Evolutionary conservation across 2,888 invertebrate species (phyloP).

Genomic region (Rambutsinella grinnellia): DNA sequence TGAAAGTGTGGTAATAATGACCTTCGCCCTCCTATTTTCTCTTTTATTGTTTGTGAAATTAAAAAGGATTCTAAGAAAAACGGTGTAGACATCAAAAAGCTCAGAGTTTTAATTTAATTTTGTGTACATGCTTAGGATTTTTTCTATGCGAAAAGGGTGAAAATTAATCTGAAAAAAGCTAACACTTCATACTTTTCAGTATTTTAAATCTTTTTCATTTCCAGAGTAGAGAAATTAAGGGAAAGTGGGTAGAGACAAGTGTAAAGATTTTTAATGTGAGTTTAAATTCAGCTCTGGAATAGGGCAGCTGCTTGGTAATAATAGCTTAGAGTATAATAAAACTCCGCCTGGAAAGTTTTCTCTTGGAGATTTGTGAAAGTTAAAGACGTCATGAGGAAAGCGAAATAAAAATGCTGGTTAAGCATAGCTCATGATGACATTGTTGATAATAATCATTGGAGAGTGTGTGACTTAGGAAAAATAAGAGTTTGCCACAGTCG

Average conservation of each 20-base stretch:
- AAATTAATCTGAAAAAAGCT: constrained; percentile 30
- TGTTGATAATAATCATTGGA: constrained; percentile 8
- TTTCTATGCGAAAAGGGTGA: constrained; percentile 21
- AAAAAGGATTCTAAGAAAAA: too few relatives aligned
- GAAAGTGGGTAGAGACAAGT: constrained; percentile 6
- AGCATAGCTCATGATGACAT: background rate
- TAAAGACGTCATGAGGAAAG: background rate
- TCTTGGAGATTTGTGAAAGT: background rate
- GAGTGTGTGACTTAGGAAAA: constrained; percentile 7
- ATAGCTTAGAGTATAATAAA: background rate
- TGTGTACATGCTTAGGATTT: background rate
- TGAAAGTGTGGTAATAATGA: too few relatives aligned
- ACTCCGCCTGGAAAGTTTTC: background rate
- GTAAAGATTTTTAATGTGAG: constrained; percentile 28
- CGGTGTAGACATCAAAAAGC: too few relatives aligned
- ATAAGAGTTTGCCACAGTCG: background rate
- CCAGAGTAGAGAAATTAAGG: constrained; percentile 8
- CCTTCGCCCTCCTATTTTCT: too few relatives aligned
- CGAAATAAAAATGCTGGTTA: background rate
- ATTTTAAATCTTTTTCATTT: constrained; percentile 1
- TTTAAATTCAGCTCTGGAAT: background rate
- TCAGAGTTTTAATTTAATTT: too few relatives aligned
- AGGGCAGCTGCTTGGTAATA: background rate
- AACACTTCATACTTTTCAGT: background rate
- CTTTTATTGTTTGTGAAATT: too few relatives aligned